These are phyloP conservation scores for Todiramphus saurophagus DNA, from an alignment of 2,113 vertebrate genomes.

Conservation along the genomic window DNA sequence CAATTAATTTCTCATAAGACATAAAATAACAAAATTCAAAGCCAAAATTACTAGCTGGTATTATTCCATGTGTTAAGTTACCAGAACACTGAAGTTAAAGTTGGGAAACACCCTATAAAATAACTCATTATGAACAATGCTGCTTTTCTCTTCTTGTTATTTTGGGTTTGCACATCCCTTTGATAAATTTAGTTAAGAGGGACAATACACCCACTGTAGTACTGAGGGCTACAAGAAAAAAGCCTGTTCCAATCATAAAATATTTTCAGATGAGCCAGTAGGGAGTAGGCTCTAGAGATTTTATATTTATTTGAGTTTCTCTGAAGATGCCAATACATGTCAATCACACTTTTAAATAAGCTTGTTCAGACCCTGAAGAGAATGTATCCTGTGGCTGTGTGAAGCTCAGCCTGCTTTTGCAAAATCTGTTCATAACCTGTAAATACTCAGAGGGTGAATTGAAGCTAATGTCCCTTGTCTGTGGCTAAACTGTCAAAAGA, in stretches of 20 bases:
- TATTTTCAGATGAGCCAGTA: conserved; percentile 44
- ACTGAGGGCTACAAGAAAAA: background rate
- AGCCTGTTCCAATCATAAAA: conserved; percentile 28
- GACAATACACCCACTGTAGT: background rate
- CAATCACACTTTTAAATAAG: conserved; percentile 5
- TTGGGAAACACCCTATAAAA: conserved; percentile 69
- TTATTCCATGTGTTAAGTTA: conserved; percentile 67
- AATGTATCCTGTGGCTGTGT: background rate
- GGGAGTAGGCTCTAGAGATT: conserved; percentile 12
- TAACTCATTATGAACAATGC: conserved; percentile 58
- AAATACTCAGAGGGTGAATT: background rate
- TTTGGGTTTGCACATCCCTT: conserved; percentile 46
- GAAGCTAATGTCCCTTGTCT: background rate
- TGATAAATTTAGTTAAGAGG: conserved; percentile 39
- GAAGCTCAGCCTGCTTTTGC: background rate
- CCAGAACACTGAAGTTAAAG: conserved; percentile 47
- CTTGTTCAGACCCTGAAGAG: background rate
- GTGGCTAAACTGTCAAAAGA: background rate
- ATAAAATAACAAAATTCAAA: conserved; percentile 61
- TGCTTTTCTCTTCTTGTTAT: conserved; percentile 55
- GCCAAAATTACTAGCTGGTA: conserved; percentile 61
- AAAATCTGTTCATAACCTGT: background rate
- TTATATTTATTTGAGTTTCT: conserved; percentile 41
- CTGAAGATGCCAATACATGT: conserved; percentile 1
- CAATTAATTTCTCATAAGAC: conserved; percentile 63